Evolutionary conservation across 2,888 invertebrate genomes (phyloP).

Genomic region (Cetonia aurata): DNA sequence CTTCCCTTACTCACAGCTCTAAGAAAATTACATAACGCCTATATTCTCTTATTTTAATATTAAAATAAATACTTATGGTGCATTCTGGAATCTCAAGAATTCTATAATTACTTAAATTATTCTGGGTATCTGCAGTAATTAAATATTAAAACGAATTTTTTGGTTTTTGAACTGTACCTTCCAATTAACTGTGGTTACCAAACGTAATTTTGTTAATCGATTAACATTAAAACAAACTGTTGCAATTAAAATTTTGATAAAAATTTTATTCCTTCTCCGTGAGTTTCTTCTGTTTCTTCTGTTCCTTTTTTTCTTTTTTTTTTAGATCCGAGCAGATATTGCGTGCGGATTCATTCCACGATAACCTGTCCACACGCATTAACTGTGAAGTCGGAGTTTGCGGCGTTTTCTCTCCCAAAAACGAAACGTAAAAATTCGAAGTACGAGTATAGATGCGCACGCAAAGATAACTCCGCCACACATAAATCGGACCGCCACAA

Average conservation of each 20-base stretch:
- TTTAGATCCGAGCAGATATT: slow-evolving; percentile 6
- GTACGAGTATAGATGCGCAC: slow-evolving; percentile 35
- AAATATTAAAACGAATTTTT: no score
- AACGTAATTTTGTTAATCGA: slow-evolving; percentile 16
- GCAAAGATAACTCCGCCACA: slow-evolving; percentile 38
- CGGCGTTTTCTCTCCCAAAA: slow-evolving; percentile 15
- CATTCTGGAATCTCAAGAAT: no score
- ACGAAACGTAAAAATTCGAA: slow-evolving; percentile 25
- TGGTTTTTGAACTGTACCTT: no score
- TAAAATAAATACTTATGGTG: no score
- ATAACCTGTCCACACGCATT: slow-evolving; percentile 30
- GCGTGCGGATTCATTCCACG: slow-evolving; percentile 27
- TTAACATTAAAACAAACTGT: slow-evolving; percentile 10
- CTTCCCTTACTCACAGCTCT: no score
- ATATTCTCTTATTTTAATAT: no score
- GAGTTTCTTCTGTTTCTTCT: slow-evolving; percentile 5
- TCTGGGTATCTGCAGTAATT: no score
- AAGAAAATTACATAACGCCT: no score
- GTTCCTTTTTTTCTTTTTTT: no score
- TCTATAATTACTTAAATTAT: no score
- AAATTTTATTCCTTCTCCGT: slow-evolving; percentile 1
- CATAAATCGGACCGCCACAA: slow-evolving; percentile 35
- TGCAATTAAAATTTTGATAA: slow-evolving; percentile 32
- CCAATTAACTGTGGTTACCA: slow-evolving; percentile 3
- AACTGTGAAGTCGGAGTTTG: slow-evolving; percentile 15